These are phyloP conservation scores for Zaprionus tsacasi DNA, from an alignment of 1,140 invertebrate genomes.

Conservation along the genomic window DNA sequence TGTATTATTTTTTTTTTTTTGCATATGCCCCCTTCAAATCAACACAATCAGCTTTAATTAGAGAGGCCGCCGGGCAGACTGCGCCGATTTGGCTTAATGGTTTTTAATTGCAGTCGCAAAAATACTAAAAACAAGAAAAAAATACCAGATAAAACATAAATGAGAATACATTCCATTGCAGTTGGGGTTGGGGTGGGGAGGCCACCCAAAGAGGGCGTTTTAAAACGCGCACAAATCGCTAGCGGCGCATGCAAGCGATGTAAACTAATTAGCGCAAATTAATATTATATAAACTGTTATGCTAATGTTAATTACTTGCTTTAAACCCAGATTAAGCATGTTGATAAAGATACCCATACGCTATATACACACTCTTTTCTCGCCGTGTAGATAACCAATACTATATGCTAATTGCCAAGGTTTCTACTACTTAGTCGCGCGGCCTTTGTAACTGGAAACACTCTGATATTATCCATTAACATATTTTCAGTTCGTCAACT, in stretches of 20 bases:
- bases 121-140: slow-evolving; percentile 12
- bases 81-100: slow-evolving; percentile 75
- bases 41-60: slow-evolving; percentile 74
- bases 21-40: slow-evolving; percentile 50
- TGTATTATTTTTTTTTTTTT: slow-evolving; percentile 38
- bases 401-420: slow-evolving; percentile 20
- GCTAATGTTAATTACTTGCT: not conserved
- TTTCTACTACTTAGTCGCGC: slow-evolving; percentile 3
- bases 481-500: slow-evolving; percentile 32
- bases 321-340: no score
- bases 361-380: not conserved
- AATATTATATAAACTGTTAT: not conserved
- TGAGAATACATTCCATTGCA: slow-evolving; percentile 18
- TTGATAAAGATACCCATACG: no score
- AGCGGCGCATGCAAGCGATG: not conserved
- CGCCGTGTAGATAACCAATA: not conserved
- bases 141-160: not conserved
- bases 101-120: slow-evolving; percentile 72
- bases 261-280: not conserved
- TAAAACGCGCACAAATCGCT: slow-evolving; percentile 22
- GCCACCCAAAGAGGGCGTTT: slow-evolving; percentile 48
- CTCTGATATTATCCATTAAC: not conserved
- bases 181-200: not conserved
- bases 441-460: not conserved
- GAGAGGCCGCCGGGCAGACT: slow-evolving; percentile 59